Evolutionary conservation across 2,888 invertebrate genomes (phyloP).

Genomic region (Zele albiditarsus): DNA sequence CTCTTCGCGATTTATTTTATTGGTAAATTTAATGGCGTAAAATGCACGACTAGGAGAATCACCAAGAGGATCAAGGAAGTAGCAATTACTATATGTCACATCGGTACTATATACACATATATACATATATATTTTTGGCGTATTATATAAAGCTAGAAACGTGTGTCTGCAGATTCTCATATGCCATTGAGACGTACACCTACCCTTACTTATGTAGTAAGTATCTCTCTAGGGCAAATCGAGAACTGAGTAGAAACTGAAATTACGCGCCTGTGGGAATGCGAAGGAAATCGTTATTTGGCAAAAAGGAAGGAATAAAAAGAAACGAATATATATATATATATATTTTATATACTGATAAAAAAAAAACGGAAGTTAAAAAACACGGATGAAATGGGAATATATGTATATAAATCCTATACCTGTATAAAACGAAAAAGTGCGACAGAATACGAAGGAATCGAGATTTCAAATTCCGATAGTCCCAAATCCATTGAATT

Average conservation of each 20-base stretch:
- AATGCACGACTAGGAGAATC: slow-evolving; percentile 33
- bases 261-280: slow-evolving; percentile 32
- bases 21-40: slow-evolving; percentile 50
- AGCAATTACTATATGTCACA: slow-evolving; percentile 47
- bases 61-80: slow-evolving; percentile 51
- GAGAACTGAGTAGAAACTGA: slow-evolving; percentile 29
- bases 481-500: slow-evolving; percentile 31
- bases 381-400: too few species aligned
- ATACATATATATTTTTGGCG: not conserved
- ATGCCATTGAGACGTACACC: slow-evolving; percentile 5
- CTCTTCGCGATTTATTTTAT: slow-evolving; percentile 54
- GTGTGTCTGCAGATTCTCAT: slow-evolving; percentile 28
- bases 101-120: not conserved
- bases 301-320: not conserved
- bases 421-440: slow-evolving; percentile 3
- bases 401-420: not conserved
- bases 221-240: not conserved
- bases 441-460: slow-evolving; percentile 4
- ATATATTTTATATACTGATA: not conserved
- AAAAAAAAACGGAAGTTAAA: not conserved
- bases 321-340: not conserved
- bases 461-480: slow-evolving; percentile 39
- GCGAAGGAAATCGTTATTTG: slow-evolving; percentile 25
- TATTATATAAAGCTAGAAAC: not conserved
- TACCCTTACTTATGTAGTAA: not conserved